Conservation (phyloP, 2,888 invertebrate species). For the Drosophila mimica region DNA sequence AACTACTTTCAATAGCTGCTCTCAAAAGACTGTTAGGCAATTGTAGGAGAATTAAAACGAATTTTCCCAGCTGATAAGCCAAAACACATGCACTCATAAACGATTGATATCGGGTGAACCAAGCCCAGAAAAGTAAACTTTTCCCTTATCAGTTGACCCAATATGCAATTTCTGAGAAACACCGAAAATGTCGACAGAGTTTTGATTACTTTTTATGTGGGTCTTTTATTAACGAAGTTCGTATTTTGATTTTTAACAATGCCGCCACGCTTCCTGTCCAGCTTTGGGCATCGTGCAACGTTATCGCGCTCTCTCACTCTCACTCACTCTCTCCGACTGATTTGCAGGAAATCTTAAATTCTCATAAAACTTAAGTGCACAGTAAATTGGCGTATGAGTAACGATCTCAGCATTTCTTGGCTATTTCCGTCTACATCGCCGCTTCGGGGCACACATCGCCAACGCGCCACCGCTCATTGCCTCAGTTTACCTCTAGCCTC, state of each 20-base stretch:
- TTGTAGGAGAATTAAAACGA: background rate
- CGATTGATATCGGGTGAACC: background rate
- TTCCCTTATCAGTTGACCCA: slow-evolving; percentile 35
- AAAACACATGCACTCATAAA: slow-evolving; percentile 12
- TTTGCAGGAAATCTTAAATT: slow-evolving; percentile 81
- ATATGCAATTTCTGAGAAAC: slow-evolving; percentile 43
- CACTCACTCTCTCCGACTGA: slow-evolving; percentile 28
- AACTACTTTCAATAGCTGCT: background rate
- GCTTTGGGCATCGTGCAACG: slow-evolving; percentile 36
- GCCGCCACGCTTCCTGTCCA: slow-evolving; percentile 55
- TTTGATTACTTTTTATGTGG: slow-evolving; percentile 18
- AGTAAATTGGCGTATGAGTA: slow-evolving; percentile 79
- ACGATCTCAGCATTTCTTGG: slow-evolving; percentile 68
- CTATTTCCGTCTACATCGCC: slow-evolving; percentile 67
- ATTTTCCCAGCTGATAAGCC: slow-evolving; percentile 42
- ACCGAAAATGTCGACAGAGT: slow-evolving; percentile 5
- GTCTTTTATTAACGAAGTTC: slow-evolving; percentile 4
- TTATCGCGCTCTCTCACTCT: slow-evolving; percentile 21
- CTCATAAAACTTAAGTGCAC: slow-evolving; percentile 79
- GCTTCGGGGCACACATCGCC: slow-evolving; percentile 32
- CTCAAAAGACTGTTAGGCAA: background rate
- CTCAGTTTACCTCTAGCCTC: slow-evolving; percentile 41
- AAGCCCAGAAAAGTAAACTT: slow-evolving; percentile 24
- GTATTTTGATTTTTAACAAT: slow-evolving; percentile 21
- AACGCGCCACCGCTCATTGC: slow-evolving; percentile 26